A percentile compares a stretch with the other conserved stretches of the same genome.
Conservation (phyloP, 2,888 invertebrate species). For the Meteorus cinctellus region DNA sequence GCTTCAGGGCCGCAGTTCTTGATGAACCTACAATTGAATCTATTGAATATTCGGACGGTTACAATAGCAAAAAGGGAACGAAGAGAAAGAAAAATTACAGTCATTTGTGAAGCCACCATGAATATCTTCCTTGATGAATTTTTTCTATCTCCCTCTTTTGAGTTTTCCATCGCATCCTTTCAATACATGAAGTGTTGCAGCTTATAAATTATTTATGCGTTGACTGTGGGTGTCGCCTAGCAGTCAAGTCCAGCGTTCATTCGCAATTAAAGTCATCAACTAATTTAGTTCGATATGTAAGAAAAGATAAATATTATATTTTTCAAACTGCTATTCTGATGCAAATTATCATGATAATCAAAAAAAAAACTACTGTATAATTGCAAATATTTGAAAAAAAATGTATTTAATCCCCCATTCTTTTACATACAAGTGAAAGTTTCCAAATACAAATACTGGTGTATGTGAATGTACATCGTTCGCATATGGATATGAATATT, state of each 20-base stretch:
- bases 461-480: not conserved
- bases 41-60: slow-evolving; percentile 40
- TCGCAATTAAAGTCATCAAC: not conserved
- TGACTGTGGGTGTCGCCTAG: slow-evolving; percentile 2
- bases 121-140: slow-evolving; percentile 4
- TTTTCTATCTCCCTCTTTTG: not conserved
- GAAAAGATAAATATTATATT: not conserved
- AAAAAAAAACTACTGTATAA: not conserved
- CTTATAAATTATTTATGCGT: slow-evolving; percentile 26
- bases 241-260: slow-evolving; percentile 7
- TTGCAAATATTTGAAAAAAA: not conserved
- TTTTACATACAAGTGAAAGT: not conserved
- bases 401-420: too few relatives aligned
- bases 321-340: too few relatives aligned
- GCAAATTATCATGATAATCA: too few relatives aligned
- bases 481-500: not conserved
- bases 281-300: not conserved
- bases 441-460: not conserved
- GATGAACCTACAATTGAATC: slow-evolving; percentile 42
- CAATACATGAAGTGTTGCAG: not conserved
- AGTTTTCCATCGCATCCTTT: not conserved
- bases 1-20: not conserved
- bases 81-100: slow-evolving; percentile 36
- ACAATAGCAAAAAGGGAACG: not conserved
- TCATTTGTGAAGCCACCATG: slow-evolving; percentile 35